phyloP scores from a whole-genome alignment of 2,888 invertebrate genomes.

The Omphaloscelis lunosa region DNA sequence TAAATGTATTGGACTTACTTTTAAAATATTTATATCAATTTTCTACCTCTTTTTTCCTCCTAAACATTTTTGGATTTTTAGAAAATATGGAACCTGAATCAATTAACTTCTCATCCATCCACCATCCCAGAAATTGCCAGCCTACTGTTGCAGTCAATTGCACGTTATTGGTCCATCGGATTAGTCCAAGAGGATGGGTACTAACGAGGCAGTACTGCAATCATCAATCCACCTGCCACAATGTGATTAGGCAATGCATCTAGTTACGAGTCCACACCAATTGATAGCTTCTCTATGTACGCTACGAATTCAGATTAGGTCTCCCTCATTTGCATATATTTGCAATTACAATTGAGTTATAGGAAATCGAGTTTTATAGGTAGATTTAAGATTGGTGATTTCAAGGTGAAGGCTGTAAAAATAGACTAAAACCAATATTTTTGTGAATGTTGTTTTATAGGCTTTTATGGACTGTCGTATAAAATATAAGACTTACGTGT shows the following conservation, averaged over 20 bases:
- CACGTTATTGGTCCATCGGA: conserved; percentile 16
- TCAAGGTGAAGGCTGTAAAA: conserved; percentile 30
- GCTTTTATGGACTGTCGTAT: neutral
- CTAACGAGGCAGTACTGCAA: conserved; percentile 53
- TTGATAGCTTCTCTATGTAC: conserved; percentile 48
- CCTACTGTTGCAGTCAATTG: neutral
- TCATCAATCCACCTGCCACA: conserved; percentile 57
- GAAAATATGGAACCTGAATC: neutral
- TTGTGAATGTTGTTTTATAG: conserved; percentile 26
- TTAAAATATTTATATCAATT: neutral
- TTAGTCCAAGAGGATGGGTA: conserved; percentile 24
- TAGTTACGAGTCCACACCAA: conserved; percentile 57
- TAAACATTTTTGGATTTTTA: neutral
- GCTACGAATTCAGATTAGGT: conserved; percentile 40
- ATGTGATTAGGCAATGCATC: conserved; percentile 60
- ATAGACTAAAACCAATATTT: conserved; percentile 15
- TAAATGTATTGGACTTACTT: no score
- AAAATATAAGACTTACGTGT: no score
- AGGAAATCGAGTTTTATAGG: conserved; percentile 26
- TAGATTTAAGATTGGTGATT: conserved; percentile 11
- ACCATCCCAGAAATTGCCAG: neutral
- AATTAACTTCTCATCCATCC: neutral
- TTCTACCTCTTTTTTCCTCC: no score
- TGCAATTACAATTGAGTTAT: conserved; percentile 45
- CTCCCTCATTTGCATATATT: conserved; percentile 56